A percentile compares a stretch with the other conserved stretches of the same genome.
phyloP scores from a whole-genome alignment of 2,113 vertebrate species.

The Anolis sagrei region DNA sequence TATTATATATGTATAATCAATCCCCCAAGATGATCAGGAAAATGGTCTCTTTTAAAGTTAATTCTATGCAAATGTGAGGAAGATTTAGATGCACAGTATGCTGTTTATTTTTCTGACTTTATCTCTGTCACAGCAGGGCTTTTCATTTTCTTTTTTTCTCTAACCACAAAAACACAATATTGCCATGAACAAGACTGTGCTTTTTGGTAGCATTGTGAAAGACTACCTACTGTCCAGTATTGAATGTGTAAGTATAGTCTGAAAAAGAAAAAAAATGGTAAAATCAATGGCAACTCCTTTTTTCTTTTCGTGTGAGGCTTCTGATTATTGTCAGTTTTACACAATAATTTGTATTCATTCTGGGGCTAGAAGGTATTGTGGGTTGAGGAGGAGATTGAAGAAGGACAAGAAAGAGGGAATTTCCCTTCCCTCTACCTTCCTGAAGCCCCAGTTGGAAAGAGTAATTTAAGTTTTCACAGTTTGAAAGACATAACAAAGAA shows the following conservation, averaged over 20 bases:
- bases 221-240: neutral
- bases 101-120: conserved; percentile 31
- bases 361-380: neutral
- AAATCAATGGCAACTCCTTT: neutral
- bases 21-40: conserved; percentile 2
- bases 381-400: neutral
- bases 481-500: neutral
- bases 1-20: neutral
- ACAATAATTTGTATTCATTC: neutral
- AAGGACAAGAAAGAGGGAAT: neutral
- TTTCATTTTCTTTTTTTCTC: neutral
- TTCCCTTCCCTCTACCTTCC: neutral
- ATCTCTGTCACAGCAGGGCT: neutral
- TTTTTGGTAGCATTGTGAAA: neutral
- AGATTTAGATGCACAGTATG: neutral
- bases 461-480: neutral
- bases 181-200: neutral
- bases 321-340: neutral
- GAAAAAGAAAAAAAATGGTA: neutral
- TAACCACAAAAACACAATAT: neutral
- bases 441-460: neutral
- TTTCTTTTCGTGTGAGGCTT: neutral
- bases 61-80: neutral
- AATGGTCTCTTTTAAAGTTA: neutral
- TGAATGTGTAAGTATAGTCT: neutral